These are phyloP conservation scores for Micropoecilia bifurca DNA, from an alignment of 2,797 vertebrate species.

Conservation along the genomic window DNA sequence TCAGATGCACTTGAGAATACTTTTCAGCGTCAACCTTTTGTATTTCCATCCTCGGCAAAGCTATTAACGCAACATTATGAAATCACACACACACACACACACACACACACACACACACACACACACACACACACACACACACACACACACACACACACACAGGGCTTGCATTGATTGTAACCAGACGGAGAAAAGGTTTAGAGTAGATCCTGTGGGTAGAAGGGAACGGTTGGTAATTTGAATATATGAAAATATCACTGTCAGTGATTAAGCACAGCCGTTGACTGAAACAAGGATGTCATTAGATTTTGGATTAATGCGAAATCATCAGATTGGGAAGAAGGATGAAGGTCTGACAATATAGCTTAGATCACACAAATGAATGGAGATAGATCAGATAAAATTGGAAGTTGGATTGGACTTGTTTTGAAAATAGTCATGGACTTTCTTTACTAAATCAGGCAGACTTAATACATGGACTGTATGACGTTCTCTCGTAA, in stretches of 20 bases:
- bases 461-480: not conserved
- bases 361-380: not conserved
- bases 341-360: not conserved
- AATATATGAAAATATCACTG: not conserved
- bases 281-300: not conserved
- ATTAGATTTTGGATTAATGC: conserved; percentile 3
- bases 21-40: not conserved
- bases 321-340: not conserved
- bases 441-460: not conserved
- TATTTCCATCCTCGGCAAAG: not conserved
- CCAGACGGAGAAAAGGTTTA: not conserved
- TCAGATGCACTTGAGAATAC: not conserved
- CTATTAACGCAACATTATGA: not conserved
- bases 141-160: too few species aligned
- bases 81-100: not conserved
- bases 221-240: not conserved
- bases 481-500: not conserved
- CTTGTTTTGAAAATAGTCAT: not conserved
- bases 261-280: not conserved
- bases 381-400: not conserved
- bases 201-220: not conserved
- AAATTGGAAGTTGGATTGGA: not conserved
- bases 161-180: too few species aligned
- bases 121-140: too few species aligned
- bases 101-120: too few species aligned